These are phyloP conservation scores for Pagrus major DNA, from an alignment of 2,113 vertebrate species.

Conservation along the genomic window DNA sequence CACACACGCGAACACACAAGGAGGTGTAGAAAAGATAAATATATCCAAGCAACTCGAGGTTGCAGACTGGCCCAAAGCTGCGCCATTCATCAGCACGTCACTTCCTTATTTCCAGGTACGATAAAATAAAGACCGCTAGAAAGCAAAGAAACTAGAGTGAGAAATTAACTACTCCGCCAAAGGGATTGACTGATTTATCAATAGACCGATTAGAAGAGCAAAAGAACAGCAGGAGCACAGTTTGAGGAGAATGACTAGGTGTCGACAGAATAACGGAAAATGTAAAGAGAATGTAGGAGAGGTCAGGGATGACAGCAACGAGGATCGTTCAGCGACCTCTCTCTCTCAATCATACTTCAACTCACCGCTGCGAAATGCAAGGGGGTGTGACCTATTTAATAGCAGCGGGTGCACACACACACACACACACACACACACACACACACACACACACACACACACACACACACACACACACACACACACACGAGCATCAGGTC, in stretches of 20 bases:
- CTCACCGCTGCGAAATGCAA: slow-evolving; percentile 14
- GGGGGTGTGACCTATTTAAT: slow-evolving; percentile 75
- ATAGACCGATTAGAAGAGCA: slow-evolving; percentile 23
- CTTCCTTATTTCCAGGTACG: slow-evolving; percentile 9
- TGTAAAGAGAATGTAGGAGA: slow-evolving; percentile 21
- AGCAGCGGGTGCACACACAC: slow-evolving; percentile 37
- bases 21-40: slow-evolving; percentile 56
- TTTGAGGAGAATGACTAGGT: slow-evolving; percentile 6
- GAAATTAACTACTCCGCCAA: slow-evolving; percentile 24
- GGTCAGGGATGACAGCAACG: slow-evolving; percentile 27
- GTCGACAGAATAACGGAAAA: slow-evolving; percentile 32
- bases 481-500: background rate
- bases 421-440: background rate
- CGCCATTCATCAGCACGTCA: slow-evolving; percentile 59
- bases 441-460: background rate
- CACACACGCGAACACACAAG: slow-evolving; percentile 8
- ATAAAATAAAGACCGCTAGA: slow-evolving; percentile 21
- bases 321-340: slow-evolving; percentile 41
- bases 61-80: slow-evolving; percentile 37
- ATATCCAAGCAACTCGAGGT: slow-evolving; percentile 2
- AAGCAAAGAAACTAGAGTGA: slow-evolving; percentile 7
- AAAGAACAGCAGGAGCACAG: background rate
- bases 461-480: background rate
- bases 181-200: slow-evolving; percentile 36
- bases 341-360: slow-evolving; percentile 34